phyloP scores from a whole-genome alignment of 2,888 invertebrate genomes.

The Andricus quercusramuli region DNA sequence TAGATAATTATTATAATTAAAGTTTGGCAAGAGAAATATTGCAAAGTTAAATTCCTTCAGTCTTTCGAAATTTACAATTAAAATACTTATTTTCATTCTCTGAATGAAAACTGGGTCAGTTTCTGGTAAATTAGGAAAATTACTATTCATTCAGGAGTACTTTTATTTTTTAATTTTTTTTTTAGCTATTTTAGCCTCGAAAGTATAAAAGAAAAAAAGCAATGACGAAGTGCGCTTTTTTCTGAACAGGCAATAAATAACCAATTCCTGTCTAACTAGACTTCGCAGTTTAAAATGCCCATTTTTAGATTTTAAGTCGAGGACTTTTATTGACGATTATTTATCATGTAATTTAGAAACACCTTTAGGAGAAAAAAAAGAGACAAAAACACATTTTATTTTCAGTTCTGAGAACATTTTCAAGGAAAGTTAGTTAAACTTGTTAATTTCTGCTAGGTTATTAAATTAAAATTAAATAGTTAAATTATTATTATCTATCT shows the following conservation, averaged over 20 bases:
- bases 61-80: neutral
- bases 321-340: neutral
- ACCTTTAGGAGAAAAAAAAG: neutral
- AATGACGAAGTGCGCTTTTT: neutral
- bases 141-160: neutral
- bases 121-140: neutral
- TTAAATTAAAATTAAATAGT: no score
- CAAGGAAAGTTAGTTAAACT: neutral
- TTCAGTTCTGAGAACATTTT: neutral
- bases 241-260: neutral
- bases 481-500: no score
- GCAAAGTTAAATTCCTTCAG: neutral
- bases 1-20: neutral
- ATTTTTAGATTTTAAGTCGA: neutral
- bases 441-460: neutral
- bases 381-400: neutral
- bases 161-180: neutral
- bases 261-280: neutral
- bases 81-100: neutral
- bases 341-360: neutral
- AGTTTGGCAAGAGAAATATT: neutral
- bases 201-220: neutral
- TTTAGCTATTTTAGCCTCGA: neutral
- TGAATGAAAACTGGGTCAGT: neutral
- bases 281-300: neutral